A percentile compares a stretch with the other conserved stretches of the same genome.
Evolutionary conservation across 2,113 vertebrate genomes (phyloP).

Genomic region (Columba livia): DNA sequence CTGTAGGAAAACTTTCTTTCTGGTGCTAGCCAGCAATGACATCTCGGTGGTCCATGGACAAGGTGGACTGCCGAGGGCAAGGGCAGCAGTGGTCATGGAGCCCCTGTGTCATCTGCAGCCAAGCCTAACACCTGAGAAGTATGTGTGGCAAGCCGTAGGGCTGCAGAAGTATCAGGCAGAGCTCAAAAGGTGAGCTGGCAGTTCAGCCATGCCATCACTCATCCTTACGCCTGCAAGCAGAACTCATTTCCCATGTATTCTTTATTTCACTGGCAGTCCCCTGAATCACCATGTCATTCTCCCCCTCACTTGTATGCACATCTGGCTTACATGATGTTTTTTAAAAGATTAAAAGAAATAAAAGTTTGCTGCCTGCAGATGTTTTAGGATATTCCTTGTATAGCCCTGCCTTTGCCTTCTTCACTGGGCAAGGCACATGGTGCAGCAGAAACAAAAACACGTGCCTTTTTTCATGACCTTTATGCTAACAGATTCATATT

Average conservation of each 20-base stretch:
- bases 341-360: background rate
- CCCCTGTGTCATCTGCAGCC: fast-evolving
- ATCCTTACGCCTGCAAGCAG: background rate
- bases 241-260: background rate
- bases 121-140: background rate
- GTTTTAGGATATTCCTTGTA: background rate
- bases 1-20: background rate
- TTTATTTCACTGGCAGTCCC: conserved; percentile 39
- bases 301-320: background rate
- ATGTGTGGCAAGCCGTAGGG: background rate
- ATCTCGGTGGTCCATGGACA: fast-evolving
- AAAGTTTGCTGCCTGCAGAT: background rate
- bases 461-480: background rate
- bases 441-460: background rate
- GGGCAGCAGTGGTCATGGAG: background rate
- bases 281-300: conserved; percentile 3
- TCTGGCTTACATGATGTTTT: background rate
- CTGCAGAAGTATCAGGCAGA: background rate
- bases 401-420: background rate
- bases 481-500: background rate
- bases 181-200: background rate
- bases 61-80: background rate
- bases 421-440: background rate
- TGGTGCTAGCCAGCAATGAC: background rate
- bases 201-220: background rate